A percentile compares a stretch with the other conserved stretches of the same genome.
phyloP scores from a whole-genome alignment of 2,888 invertebrate genomes.

The Tenthredo mesomela region DNA sequence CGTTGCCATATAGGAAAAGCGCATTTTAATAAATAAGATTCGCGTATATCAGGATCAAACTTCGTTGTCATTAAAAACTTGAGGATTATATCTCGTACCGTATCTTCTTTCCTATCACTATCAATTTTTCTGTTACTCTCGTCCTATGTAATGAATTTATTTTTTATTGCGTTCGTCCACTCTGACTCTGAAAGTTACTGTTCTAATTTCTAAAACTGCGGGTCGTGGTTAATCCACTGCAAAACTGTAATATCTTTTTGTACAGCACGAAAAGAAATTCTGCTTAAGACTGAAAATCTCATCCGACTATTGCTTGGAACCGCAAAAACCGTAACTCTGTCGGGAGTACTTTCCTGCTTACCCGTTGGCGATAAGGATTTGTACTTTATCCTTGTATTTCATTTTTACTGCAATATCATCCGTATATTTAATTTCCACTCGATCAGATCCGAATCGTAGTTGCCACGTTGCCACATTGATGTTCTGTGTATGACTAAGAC shows the following conservation, averaged over 20 bases:
- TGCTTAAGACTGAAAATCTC: neutral
- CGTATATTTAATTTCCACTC: neutral
- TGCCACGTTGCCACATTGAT: neutral
- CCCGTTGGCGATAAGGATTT: neutral
- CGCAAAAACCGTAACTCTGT: neutral
- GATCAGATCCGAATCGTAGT: neutral
- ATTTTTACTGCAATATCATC: neutral
- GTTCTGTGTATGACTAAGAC: neutral
- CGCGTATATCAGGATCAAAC: neutral
- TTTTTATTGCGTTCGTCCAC: neutral
- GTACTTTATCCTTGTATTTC: neutral
- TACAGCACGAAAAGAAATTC: neutral
- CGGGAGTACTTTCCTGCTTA: neutral
- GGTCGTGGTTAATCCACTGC: neutral
- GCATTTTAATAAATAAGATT: neutral
- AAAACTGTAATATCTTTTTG: neutral
- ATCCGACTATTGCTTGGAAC: neutral
- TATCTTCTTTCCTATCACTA: neutral
- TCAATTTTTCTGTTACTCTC: neutral
- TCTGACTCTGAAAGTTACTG: neutral
- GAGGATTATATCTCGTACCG: neutral
- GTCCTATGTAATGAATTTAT: neutral
- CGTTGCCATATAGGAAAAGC: neutral
- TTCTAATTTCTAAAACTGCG: neutral
- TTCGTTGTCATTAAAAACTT: neutral